These are phyloP conservation scores for Leptothorax acervorum DNA, from an alignment of 2,888 invertebrate species.

Conservation along the genomic window DNA sequence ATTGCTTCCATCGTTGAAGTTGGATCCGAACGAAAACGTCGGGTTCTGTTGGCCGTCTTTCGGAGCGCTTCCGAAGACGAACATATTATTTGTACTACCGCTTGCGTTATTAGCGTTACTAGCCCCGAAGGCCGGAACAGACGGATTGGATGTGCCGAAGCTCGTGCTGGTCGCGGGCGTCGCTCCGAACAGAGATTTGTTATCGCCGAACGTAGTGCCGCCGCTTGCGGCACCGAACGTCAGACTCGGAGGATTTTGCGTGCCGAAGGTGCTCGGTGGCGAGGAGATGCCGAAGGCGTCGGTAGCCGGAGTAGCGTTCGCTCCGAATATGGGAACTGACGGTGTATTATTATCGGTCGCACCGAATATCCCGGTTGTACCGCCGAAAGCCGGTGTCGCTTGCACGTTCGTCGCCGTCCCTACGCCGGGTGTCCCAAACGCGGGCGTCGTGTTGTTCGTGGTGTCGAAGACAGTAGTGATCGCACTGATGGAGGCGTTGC, in stretches of 20 bases:
- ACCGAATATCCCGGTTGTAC: slow-evolving; percentile 23
- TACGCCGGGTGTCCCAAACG: slow-evolving; percentile 37
- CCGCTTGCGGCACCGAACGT: slow-evolving; percentile 56
- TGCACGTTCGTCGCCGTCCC: slow-evolving; percentile 24
- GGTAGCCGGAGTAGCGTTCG: slow-evolving; percentile 14
- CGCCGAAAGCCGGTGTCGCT: slow-evolving; percentile 34
- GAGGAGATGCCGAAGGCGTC: slow-evolving; percentile 43
- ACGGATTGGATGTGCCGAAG: slow-evolving; percentile 61
- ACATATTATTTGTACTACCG: slow-evolving; percentile 57
- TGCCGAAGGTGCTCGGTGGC: slow-evolving; percentile 42
- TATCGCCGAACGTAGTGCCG: slow-evolving; percentile 59
- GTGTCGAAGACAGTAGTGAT: slow-evolving; percentile 48
- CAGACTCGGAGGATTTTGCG: slow-evolving; percentile 46
- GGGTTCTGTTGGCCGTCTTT: slow-evolving; percentile 60
- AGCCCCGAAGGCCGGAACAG: slow-evolving; percentile 15
- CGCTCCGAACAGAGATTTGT: slow-evolving; percentile 66
- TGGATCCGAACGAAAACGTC: slow-evolving; percentile 37
- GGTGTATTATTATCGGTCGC: slow-evolving; percentile 6
- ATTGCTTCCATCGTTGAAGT: slow-evolving; percentile 43
- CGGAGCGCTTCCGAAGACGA: slow-evolving; percentile 72
- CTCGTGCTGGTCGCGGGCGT: background rate
- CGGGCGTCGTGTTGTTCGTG: slow-evolving; percentile 38
- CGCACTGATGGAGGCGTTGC: slow-evolving; percentile 29
- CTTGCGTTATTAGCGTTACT: slow-evolving; percentile 34
- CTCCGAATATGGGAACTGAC: slow-evolving; percentile 57